Percentiles rank a stretch among this genome's conserved stretches.
phyloP scores from a whole-genome alignment of 2,113 vertebrate genomes.

The Halcyon senegalensis region DNA sequence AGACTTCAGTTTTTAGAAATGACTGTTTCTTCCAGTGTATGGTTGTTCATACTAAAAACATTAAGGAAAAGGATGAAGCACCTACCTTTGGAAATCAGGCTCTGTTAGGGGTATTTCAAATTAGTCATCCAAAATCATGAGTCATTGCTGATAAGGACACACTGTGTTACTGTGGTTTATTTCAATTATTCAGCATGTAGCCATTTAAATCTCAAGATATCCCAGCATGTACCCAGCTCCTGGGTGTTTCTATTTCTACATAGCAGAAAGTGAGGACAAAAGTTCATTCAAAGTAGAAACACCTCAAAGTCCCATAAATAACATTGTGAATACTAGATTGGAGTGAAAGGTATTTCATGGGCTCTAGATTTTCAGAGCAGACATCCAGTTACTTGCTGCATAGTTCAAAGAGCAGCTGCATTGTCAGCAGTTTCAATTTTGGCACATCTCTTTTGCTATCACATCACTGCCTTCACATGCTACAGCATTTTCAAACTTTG shows the following conservation, averaged over 20 bases:
- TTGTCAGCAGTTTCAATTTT: neutral
- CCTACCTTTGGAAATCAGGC: neutral
- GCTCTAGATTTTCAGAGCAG: neutral
- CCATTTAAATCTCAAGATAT: neutral
- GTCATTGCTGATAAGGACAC: neutral
- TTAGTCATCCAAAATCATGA: neutral
- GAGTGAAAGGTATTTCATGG: neutral
- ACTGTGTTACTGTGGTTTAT: neutral
- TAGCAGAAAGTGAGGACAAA: neutral
- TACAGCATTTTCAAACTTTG: neutral
- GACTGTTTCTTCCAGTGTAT: neutral
- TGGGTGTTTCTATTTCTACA: neutral
- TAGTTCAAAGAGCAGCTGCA: neutral
- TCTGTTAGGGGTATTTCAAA: neutral
- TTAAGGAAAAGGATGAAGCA: neutral
- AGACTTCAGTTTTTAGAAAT: neutral
- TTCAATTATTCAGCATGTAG: neutral
- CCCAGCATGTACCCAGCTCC: neutral
- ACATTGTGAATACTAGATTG: neutral
- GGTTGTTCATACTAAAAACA: neutral
- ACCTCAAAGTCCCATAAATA: neutral
- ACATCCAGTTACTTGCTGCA: neutral
- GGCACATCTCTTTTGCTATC: neutral
- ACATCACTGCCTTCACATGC: neutral
- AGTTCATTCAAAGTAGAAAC: neutral